Conservation (phyloP, 2,888 invertebrate species). For the Desoria tigrina region DNA sequence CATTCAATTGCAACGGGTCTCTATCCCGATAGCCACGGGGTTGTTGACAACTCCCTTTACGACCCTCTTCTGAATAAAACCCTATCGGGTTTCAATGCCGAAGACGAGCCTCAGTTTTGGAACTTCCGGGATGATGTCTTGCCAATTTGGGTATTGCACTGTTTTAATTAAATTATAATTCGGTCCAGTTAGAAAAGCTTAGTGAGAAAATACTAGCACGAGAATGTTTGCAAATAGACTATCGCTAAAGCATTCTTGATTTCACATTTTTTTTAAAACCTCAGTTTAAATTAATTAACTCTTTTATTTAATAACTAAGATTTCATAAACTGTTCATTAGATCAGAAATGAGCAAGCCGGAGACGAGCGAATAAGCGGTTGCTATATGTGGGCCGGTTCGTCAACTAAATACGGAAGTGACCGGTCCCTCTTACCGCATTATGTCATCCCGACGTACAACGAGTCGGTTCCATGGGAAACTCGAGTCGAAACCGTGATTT, state of each 20-base stretch:
- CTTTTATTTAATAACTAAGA: too few relatives aligned
- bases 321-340: too few relatives aligned
- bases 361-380: slow-evolving; percentile 63
- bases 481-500: slow-evolving; percentile 64
- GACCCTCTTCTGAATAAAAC: slow-evolving; percentile 58
- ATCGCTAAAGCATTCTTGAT: too few relatives aligned
- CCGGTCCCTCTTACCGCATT: slow-evolving; percentile 60
- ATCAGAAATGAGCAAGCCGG: slow-evolving; percentile 62
- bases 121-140: slow-evolving; percentile 33
- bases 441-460: slow-evolving; percentile 54
- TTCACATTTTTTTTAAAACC: slow-evolving; percentile 1
- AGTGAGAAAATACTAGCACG: too few relatives aligned
- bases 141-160: slow-evolving; percentile 46
- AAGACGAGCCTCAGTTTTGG: slow-evolving; percentile 47
- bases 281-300: too few relatives aligned
- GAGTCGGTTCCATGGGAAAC: slow-evolving; percentile 57
- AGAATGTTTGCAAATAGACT: too few relatives aligned
- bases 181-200: too few relatives aligned
- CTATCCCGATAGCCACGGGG: slow-evolving; percentile 70
- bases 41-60: slow-evolving; percentile 65
- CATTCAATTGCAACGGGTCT: slow-evolving; percentile 70
- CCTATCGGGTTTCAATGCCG: slow-evolving; percentile 30
- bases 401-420: slow-evolving; percentile 25
- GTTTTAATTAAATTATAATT: too few relatives aligned
- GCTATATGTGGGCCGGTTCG: slow-evolving; percentile 71